Evolutionary conservation across 2,888 invertebrate genomes (phyloP).

Genomic region (Harpalus rubripes): DNA sequence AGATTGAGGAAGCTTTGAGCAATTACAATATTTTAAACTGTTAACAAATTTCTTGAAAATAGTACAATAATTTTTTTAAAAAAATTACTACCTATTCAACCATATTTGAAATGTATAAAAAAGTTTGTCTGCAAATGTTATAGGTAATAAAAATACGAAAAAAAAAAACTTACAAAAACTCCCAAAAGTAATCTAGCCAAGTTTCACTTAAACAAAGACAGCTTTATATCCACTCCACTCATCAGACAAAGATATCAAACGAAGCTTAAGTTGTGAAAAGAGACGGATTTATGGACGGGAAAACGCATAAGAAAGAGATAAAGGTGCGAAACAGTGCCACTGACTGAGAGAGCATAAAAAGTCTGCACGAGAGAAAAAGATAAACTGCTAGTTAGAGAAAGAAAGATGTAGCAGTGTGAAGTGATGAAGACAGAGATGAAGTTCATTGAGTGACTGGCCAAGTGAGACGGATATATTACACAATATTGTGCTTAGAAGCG

Average conservation of each 20-base stretch:
- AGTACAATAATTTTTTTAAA: too few relatives aligned
- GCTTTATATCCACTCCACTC: not conserved
- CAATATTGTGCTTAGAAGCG: conserved; percentile 20
- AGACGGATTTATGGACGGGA: not conserved
- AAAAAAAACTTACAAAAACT: not conserved
- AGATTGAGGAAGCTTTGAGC: too few relatives aligned
- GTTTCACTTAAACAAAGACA: not conserved
- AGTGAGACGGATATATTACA: conserved; percentile 12
- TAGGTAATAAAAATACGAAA: not conserved
- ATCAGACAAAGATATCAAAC: conserved; percentile 1
- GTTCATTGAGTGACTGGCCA: conserved; percentile 10
- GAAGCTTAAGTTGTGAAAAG: not conserved
- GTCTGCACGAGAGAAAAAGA: conserved; percentile 24
- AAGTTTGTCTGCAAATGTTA: not conserved
- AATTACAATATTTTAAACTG: too few relatives aligned
- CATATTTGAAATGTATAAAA: too few relatives aligned
- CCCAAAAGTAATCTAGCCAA: not conserved
- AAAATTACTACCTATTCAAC: too few relatives aligned
- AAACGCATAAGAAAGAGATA: not conserved
- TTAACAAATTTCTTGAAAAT: too few relatives aligned
- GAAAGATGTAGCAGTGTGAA: not conserved
- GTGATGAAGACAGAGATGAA: conserved; percentile 8
- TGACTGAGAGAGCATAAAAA: conserved; percentile 4
- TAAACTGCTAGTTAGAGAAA: not conserved
- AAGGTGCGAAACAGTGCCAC: conserved; percentile 6